Evolutionary conservation across 2,113 vertebrate species (phyloP), one percentile per base, ranked within the genome.

Genomic region (Megaceryle maxima): DNA sequence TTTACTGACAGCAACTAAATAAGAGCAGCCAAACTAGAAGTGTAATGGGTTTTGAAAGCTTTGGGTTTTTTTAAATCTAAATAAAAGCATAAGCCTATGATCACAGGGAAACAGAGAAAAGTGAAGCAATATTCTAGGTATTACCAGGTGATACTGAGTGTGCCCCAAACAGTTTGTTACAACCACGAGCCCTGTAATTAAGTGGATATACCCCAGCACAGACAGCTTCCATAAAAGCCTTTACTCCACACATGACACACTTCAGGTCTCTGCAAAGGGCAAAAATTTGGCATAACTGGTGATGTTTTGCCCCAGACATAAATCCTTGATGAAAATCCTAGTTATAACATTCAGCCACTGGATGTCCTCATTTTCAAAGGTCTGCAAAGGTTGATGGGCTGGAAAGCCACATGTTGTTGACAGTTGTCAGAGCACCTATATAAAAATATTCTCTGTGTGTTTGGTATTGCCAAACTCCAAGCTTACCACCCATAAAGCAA

Each of bases 311-410:
- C 22, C 14, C 22, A 24, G 44, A 64, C 18, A 3, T 7, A 78
- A 89, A 82, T 60, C 53, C 39, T 68, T 57, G 37, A 25, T 19
- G 68, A 66, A 88, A 75, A 59, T 51, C 76, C 62, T 43, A 22
- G 35, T 88, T 96, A 81, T 35, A 75, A 66, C 0, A 2, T 95
- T 96, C 55, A 69, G 77, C 94, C 96, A 94, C 96, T 96, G 95
- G 96, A 94, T 97, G 96, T 93, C 96, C 95, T 96, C 92, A 13
- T 96, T 92, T 92, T 84, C 96, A 73, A 96, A 96, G 69, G 73
- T 73, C 94, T 93, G 77, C 76, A 90, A 39, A 92, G 24, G 91
- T 76, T 88, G 68, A 63, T 88, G 39, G n/a, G 48, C 88, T 88
- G 88, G 53, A 69, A 91, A 87, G 77, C 44, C 55, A 56, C 1